A percentile compares a stretch with the other conserved stretches of the same genome.
These are phyloP conservation scores for Ianthella basta DNA, from an alignment of 37 sponge, comb jelly and placozoan species.

Conservation along the genomic window DNA sequence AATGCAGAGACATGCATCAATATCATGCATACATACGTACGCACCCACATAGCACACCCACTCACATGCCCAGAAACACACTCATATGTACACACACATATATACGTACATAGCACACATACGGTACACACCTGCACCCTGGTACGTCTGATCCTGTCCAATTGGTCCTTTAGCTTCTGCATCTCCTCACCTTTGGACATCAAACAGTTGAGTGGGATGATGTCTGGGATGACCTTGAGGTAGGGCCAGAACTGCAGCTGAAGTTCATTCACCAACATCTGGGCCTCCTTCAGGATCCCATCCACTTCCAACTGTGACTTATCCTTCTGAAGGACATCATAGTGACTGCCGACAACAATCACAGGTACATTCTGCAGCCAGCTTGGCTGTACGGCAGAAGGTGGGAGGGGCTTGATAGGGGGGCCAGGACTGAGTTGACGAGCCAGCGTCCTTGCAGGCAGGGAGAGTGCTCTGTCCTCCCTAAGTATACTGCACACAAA, in stretches of 20 bases:
- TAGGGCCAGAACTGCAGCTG: constrained; percentile 45
- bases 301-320: constrained; percentile 24
- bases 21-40: background rate
- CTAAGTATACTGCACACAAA: too few relatives aligned
- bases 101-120: background rate
- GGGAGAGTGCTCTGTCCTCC: too few relatives aligned
- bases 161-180: constrained; percentile 53
- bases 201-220: constrained; percentile 66
- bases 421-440: too few relatives aligned
- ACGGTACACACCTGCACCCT: constrained; percentile 48
- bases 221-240: constrained; percentile 51
- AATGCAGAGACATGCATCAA: background rate
- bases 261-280: constrained; percentile 52
- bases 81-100: background rate
- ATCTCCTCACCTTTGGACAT: constrained; percentile 59
- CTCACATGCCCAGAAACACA: background rate
- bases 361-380: constrained; percentile 70
- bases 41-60: background rate
- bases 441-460: too few relatives aligned
- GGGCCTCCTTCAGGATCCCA: background rate
- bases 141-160: constrained; percentile 42
- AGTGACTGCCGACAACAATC: constrained; percentile 74
- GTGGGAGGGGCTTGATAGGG: background rate
- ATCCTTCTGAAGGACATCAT: constrained; percentile 37
- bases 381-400: constrained; percentile 16